phyloP scores from a whole-genome alignment of 2,113 vertebrate species.

The Chloroceryle aenea region DNA sequence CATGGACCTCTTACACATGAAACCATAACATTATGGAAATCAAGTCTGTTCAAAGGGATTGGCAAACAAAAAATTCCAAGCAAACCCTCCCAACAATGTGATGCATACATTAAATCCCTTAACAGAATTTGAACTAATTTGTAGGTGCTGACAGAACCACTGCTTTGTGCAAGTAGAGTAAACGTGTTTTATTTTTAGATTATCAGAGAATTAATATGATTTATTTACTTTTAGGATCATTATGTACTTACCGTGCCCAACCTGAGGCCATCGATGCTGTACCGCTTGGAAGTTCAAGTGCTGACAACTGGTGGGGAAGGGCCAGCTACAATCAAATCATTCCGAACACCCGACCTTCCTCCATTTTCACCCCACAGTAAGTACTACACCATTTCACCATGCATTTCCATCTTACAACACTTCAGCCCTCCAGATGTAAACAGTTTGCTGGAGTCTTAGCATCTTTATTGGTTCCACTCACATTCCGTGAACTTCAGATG shows the following conservation, averaged over 20 bases:
- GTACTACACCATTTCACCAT: neutral
- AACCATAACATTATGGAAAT: neutral
- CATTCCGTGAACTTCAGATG: neutral
- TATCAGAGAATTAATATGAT: rapidly evolving
- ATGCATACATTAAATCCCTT: rapidly evolving
- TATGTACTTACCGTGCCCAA: slow-evolving; percentile 85
- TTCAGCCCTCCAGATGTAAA: neutral
- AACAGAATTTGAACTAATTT: neutral
- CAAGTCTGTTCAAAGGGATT: neutral
- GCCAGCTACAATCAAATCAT: slow-evolving; percentile 87
- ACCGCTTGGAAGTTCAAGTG: slow-evolving; percentile 91
- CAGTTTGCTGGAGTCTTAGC: neutral
- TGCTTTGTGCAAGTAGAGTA: neutral
- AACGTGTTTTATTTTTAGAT: rapidly evolving
- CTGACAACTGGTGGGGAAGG: slow-evolving; percentile 89
- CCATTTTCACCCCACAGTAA: slow-evolving; percentile 83
- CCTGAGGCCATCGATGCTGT: slow-evolving; percentile 87
- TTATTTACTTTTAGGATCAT: slow-evolving; percentile 78
- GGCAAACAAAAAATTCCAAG: neutral
- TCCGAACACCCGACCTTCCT: slow-evolving; percentile 84
- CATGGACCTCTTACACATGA: neutral
- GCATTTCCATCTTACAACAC: rapidly evolving
- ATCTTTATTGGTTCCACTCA: neutral
- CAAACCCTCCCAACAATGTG: rapidly evolving
- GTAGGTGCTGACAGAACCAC: neutral